phyloP scores from a whole-genome alignment of 2,888 invertebrate genomes.

The Temnothorax unifasciatus region DNA sequence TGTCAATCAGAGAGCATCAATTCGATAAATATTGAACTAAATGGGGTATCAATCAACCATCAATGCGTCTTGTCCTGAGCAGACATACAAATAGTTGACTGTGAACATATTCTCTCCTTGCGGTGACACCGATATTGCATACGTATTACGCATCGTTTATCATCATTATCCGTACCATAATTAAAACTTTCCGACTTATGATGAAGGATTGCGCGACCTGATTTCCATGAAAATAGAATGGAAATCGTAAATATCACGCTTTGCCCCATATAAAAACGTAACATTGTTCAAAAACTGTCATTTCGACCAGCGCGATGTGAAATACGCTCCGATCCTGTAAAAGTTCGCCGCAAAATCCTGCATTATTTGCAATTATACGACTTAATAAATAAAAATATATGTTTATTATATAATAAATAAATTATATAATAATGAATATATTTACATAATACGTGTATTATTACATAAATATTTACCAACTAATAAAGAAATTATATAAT shows the following conservation, averaged over 20 bases:
- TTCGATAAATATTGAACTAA: slow-evolving; percentile 45
- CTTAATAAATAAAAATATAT: slow-evolving; percentile 8
- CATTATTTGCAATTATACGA: neutral
- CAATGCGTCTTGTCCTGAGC: slow-evolving; percentile 39
- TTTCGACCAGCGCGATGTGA: slow-evolving; percentile 18
- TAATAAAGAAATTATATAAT: neutral
- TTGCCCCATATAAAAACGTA: slow-evolving; percentile 27
- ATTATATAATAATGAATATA: neutral
- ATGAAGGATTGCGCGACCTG: slow-evolving; percentile 65
- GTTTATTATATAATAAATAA: neutral
- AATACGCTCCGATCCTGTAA: slow-evolving; percentile 3
- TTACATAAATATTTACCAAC: neutral
- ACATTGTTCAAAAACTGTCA: slow-evolving; percentile 35
- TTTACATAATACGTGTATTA: neutral
- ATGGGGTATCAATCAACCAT: slow-evolving; percentile 43
- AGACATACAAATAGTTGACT: slow-evolving; percentile 56
- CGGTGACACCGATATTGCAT: slow-evolving; percentile 58
- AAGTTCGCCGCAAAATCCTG: slow-evolving; percentile 13
- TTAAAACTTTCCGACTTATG: slow-evolving; percentile 67
- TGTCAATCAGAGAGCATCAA: slow-evolving; percentile 20
- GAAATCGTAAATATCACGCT: slow-evolving; percentile 46
- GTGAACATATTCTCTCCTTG: slow-evolving; percentile 41
- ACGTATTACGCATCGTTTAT: slow-evolving; percentile 62
- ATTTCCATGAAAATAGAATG: slow-evolving; percentile 62
- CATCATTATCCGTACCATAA: slow-evolving; percentile 68